Base-by-base conservation (phyloP, 2,888 invertebrate genomes). In the Tachina lurida region DNA sequence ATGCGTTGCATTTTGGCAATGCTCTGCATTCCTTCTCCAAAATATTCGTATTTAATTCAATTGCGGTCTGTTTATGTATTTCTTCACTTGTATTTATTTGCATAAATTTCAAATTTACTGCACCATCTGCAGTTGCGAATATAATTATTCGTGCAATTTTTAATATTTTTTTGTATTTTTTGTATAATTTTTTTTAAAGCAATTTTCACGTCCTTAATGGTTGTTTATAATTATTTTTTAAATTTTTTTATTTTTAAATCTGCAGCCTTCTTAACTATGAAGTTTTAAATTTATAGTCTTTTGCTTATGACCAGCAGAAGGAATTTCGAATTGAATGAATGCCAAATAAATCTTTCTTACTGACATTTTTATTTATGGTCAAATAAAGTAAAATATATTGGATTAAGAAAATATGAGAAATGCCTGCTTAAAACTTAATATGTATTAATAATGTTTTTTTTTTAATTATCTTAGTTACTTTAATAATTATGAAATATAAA, bases 51-150 rank as follows among this genome's bases (percentile, higher is more conserved):
- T 75, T 56, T 67, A 31, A 63, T 52, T 54, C 49, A 68, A 58
- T 65, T 75, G 45, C 54, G 22, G 41, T 65, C 56, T 15, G 3
- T 10, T 19, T 45, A 19, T n/a, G 19, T 31, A 0, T 31, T 31
- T 68, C 7, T 10, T 54, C n/a, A n/a, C 1, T 43, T 19, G 0
- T 43, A 13, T 19, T 76, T 45, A 77, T 77, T 77, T 77, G 67
- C 58, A 77, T 77, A 67, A 68, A 67, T 67, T 49, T 77, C 58
- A 58, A 49, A 77, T 77, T 77, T 77, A n/a, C 47, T 56, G 65
- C 65, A 67, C 67, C 45, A 56, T 67, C 1, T 47, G 43, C 45
- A 47, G 43, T 45, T 45, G 10, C 45, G 31, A 54, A 54, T 22
- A 41, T 45, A 75, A 65, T 63, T 65, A 52, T 74, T 62, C 62